A percentile compares a stretch with the other conserved stretches of the same genome.
Conservation (phyloP, 2,113 vertebrate genomes). For the Dasypus novemcinctus region DNA sequence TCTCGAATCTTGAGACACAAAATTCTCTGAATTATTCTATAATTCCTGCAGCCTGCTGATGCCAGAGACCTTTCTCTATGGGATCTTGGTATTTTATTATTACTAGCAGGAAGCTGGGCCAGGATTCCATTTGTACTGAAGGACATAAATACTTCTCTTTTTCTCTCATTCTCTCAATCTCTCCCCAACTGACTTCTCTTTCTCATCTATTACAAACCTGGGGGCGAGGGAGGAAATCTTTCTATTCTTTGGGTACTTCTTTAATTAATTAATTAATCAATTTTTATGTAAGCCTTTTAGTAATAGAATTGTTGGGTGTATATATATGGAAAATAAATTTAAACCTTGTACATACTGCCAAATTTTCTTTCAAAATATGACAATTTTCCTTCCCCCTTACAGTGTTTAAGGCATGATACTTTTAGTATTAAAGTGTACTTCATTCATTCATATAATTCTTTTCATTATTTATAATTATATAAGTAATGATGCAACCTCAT, state of each 20-base stretch:
- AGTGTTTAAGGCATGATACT: not conserved
- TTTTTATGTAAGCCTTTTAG: not conserved
- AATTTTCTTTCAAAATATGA: not conserved
- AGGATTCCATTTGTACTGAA: not conserved
- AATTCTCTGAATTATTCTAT: not conserved
- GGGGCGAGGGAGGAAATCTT: accelerated
- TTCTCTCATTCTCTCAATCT: not conserved
- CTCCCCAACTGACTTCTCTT: not conserved
- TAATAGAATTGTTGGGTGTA: not conserved
- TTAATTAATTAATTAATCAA: not conserved
- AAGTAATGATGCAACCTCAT: not conserved
- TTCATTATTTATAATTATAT: not conserved
- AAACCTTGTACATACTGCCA: not conserved
- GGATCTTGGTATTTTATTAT: not conserved
- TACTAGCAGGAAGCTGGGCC: not conserved
- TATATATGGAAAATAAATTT: not conserved
- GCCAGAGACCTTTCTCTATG: not conserved
- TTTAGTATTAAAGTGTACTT: not conserved
- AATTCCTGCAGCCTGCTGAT: not conserved
- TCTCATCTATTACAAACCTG: not conserved
- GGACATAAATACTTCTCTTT: not conserved
- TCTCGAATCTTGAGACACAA: not conserved
- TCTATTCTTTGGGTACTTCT: not conserved
- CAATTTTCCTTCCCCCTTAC: not conserved
- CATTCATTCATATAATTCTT: not conserved